Percentiles rank a stretch among this genome's conserved stretches.
Conservation (phyloP, 2,113 vertebrate species). For the Bucco capensis region DNA sequence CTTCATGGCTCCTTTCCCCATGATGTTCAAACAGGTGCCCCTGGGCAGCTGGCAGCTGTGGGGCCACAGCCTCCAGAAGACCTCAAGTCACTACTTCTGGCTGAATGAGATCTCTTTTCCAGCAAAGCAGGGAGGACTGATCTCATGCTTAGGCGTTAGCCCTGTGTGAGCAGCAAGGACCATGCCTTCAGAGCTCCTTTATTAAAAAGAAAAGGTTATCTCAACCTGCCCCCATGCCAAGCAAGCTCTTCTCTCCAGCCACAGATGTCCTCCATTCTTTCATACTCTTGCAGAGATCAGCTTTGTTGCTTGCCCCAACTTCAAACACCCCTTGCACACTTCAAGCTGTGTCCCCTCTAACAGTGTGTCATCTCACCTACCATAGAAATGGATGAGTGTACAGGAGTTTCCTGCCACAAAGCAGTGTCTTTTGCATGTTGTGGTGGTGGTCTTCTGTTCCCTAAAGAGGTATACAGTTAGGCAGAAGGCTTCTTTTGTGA, state of each 20-base stretch:
- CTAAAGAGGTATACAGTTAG: rapidly evolving
- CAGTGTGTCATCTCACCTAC: too few species aligned
- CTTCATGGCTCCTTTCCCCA: background rate
- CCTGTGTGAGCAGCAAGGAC: background rate
- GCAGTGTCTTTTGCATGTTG: rapidly evolving
- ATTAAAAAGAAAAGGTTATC: background rate
- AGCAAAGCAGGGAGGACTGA: background rate
- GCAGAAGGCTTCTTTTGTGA: background rate
- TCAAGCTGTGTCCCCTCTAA: too few species aligned
- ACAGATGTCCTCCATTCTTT: background rate
- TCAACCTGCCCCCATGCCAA: rapidly evolving
- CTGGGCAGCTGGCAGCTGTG: rapidly evolving
- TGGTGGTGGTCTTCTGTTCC: too few species aligned
- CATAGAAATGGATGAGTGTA: rapidly evolving
- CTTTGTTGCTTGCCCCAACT: too few species aligned
- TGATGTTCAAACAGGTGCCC: background rate
- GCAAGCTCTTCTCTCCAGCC: background rate
- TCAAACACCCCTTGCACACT: rapidly evolving
- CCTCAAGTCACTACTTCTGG: background rate
- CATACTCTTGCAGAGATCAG: background rate
- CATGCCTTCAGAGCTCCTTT: background rate
- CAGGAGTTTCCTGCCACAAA: background rate
- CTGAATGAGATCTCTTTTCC: background rate
- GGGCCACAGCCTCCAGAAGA: background rate
- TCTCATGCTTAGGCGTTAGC: background rate